A percentile compares a stretch with the other conserved stretches of the same genome.
phyloP scores from a whole-genome alignment of 2,797 vertebrate species.

The Lutjanus campechanus region DNA sequence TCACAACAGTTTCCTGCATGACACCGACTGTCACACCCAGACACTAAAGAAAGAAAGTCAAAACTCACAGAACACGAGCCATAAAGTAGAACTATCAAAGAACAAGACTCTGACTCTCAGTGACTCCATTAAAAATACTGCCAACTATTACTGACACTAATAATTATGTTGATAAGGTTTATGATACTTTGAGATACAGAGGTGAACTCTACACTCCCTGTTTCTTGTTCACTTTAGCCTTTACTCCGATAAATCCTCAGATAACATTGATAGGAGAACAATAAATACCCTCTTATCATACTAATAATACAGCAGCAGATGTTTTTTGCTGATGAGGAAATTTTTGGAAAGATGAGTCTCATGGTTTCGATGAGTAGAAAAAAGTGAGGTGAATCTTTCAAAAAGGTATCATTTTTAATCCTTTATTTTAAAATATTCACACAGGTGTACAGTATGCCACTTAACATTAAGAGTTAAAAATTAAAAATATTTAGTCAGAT shows the following conservation, averaged over 20 bases:
- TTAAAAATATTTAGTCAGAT: conserved; percentile 49
- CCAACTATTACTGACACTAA: conserved; percentile 9
- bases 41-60: neutral
- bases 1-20: conserved; percentile 1
- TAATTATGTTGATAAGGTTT: conserved; percentile 8
- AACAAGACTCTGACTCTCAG: neutral
- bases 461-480: conserved; percentile 20
- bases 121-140: neutral
- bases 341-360: conserved; percentile 8
- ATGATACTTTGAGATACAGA: conserved; percentile 10
- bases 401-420: neutral
- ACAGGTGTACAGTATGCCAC: neutral
- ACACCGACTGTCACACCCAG: neutral
- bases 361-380: neutral
- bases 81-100: neutral
- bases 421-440: conserved; percentile 19
- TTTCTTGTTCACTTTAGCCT: neutral
- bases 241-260: conserved; percentile 18
- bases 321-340: neutral
- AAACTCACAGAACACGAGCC: neutral
- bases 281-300: conserved; percentile 19
- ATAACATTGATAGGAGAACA: conserved; percentile 50
- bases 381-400: neutral
- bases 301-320: neutral
- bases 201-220: conserved; percentile 17